phyloP scores from a whole-genome alignment of 2,797 vertebrate species.

The Paedocypris micromegethes region DNA sequence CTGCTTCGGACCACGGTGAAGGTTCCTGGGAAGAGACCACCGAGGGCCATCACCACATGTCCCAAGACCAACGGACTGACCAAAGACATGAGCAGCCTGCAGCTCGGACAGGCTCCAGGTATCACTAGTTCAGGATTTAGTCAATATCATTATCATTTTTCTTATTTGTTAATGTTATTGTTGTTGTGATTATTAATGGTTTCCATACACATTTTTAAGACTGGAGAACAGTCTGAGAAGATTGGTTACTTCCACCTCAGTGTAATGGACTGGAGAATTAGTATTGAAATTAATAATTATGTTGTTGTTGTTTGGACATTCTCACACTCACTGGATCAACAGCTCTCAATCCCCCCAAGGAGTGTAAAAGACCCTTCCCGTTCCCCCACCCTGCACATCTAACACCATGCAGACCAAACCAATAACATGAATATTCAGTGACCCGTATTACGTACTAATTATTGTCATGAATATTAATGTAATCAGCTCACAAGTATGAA shows the following conservation, averaged over 20 bases:
- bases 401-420: slow-evolving; percentile 87
- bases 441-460: slow-evolving; percentile 96
- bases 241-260: neutral
- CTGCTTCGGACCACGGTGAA: slow-evolving; percentile 94
- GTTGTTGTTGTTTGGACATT: slow-evolving; percentile 29
- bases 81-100: slow-evolving; percentile 90
- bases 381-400: slow-evolving; percentile 60
- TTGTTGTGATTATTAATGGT: neutral
- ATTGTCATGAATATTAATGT: slow-evolving; percentile 99
- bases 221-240: too few relatives aligned
- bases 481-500: slow-evolving; percentile 85
- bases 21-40: slow-evolving; percentile 91
- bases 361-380: slow-evolving; percentile 34
- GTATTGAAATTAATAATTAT: slow-evolving; percentile 21
- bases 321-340: slow-evolving; percentile 40
- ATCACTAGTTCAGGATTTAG: slow-evolving; percentile 21
- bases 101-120: slow-evolving; percentile 85
- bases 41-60: slow-evolving; percentile 85
- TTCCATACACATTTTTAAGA: too few relatives aligned
- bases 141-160: neutral
- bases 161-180: neutral
- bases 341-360: slow-evolving; percentile 38
- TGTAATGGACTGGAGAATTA: neutral
- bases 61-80: slow-evolving; percentile 89
- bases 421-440: slow-evolving; percentile 99